Base-by-base conservation (phyloP, 2,888 invertebrate species). In the Pachycephus smyrnensis region DNA sequence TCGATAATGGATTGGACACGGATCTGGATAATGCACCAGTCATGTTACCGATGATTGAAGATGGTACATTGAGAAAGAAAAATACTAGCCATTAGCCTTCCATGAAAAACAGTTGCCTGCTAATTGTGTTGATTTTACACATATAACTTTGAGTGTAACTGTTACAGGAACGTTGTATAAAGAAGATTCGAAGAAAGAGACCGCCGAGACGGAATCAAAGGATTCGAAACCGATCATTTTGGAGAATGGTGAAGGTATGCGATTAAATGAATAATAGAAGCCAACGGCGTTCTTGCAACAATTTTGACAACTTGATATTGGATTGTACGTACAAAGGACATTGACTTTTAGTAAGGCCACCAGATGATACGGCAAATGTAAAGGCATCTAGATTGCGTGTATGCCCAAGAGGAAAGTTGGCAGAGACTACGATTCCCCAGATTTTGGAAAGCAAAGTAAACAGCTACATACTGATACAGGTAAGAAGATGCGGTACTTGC, bases 391-490 rank as follows among this genome's bases (percentile, higher is more conserved):
- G 84, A 79, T 12, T 76, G 15, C 80, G 81, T 73, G 74, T 79
- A 32, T 40, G 15, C 6, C 40, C 40, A 15, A 40, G 15, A 40
- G 40, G 15, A 1, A 40, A 40, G 15, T 40, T 40, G 40, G 6
- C 15, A 15, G 40, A 40, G 4, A 40, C 15, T 40, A 85, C 81
- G 11, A 82, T 91, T 75, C 82, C 86, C 30, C 85, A 91, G 78
- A 81, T 89, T 68, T 81, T 89, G n/a, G 89, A 89, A 79, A 87
- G 83, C 77, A 86, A 88, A 80, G 31, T 85, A 11, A 89, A 86
- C 80, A 88, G 85, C 36, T 91, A 90, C 77, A 84, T 90, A 73
- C 82, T 91, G 77, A 84, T 91, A 76, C 88, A 90, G 85, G 68
- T 55, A 36, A 40, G n/a, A 69, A 69, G 69, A 69, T 30, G 9